Conservation (phyloP, 2,888 invertebrate species). For the Diarsia dahlii region DNA sequence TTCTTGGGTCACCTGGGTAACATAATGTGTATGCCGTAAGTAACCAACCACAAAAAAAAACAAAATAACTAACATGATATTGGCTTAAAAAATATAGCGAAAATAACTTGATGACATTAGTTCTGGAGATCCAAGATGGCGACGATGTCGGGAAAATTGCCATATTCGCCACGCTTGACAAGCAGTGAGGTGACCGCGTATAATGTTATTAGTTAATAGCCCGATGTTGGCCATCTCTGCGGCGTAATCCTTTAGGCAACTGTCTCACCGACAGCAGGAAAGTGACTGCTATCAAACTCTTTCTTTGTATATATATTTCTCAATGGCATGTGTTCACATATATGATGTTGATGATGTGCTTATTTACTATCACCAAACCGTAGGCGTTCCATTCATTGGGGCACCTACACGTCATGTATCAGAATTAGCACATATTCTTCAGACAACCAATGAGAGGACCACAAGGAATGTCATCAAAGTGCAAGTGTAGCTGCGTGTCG, state of each 20-base stretch:
- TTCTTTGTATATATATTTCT: background rate
- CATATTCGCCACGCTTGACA: conserved; percentile 51
- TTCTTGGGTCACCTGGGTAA: no score
- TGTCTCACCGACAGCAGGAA: background rate
- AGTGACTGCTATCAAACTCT: background rate
- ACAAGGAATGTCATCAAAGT: no score
- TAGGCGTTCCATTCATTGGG: no score
- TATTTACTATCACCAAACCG: no score
- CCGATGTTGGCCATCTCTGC: conserved; percentile 45
- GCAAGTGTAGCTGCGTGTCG: no score
- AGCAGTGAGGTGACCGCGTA: conserved; percentile 54
- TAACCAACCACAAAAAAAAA: background rate
- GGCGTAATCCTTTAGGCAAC: conserved; percentile 37
- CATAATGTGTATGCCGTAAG: no score
- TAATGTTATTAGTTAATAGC: conserved; percentile 63
- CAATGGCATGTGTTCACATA: no score
- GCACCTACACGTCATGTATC: no score
- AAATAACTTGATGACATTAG: conserved; percentile 32
- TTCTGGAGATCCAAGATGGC: conserved; percentile 44
- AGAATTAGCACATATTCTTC: no score
- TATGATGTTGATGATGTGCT: no score
- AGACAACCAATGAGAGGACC: no score
- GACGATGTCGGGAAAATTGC: conserved; percentile 40
- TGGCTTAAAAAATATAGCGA: background rate
- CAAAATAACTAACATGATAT: no score